Evolutionary conservation across 1,140 invertebrate genomes (phyloP).

Genomic region (Galleria mellonella): DNA sequence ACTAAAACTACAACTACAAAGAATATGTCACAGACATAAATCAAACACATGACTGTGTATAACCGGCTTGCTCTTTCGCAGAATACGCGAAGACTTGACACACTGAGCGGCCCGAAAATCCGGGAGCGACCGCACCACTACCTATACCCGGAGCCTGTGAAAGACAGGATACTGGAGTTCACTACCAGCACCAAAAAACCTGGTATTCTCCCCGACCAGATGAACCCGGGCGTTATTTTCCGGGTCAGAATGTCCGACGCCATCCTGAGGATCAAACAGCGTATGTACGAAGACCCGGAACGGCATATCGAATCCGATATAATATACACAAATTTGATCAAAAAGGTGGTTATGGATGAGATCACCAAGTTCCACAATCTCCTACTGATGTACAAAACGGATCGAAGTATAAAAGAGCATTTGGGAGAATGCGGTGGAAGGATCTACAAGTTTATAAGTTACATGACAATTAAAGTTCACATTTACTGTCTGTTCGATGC

Average conservation of each 20-base stretch:
- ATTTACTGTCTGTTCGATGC: conserved; percentile 64
- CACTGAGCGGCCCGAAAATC: conserved; percentile 41
- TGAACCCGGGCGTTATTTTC: conserved; percentile 65
- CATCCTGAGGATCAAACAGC: conserved; percentile 55
- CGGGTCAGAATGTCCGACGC: conserved; percentile 61
- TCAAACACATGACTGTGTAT: neutral
- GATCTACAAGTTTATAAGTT: conserved; percentile 65
- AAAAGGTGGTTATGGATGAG: conserved; percentile 62
- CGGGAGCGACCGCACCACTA: conserved; percentile 58
- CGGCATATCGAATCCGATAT: conserved; percentile 62
- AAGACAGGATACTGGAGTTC: conserved; percentile 51
- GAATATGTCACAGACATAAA: neutral
- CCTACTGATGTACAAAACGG: conserved; percentile 59
- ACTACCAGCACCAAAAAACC: conserved; percentile 46
- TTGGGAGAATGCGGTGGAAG: conserved; percentile 58
- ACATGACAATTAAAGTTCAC: conserved; percentile 64
- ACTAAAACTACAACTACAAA: too few species aligned
- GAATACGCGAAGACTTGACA: conserved; percentile 40
- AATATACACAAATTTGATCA: conserved; percentile 61
- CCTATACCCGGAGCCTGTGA: conserved; percentile 56
- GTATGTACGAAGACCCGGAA: conserved; percentile 67
- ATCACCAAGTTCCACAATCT: conserved; percentile 68
- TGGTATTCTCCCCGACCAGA: conserved; percentile 52
- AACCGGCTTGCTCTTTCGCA: conserved; percentile 31
- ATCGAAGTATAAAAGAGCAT: conserved; percentile 61